Evolutionary conservation across 2,113 vertebrate genomes (phyloP).

Genomic region (Thalassarche chlororhynchos): DNA sequence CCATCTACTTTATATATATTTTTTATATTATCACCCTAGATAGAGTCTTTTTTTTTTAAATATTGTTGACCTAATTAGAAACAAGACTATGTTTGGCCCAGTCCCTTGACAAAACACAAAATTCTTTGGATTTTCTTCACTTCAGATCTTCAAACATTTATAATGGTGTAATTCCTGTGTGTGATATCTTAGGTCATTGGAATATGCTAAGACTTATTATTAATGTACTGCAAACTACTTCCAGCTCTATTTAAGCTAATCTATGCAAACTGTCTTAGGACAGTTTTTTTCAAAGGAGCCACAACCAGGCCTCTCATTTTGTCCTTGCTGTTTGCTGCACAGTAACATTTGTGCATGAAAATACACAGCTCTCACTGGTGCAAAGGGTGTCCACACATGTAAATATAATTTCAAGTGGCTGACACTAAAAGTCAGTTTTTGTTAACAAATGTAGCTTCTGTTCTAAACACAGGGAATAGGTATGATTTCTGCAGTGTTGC

Average conservation of each 20-base stretch:
- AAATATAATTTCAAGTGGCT: background rate
- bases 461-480: background rate
- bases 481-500: background rate
- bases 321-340: background rate
- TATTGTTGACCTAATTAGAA: slow-evolving; percentile 52
- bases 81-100: background rate
- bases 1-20: background rate
- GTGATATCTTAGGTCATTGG: background rate
- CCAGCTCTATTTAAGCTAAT: background rate
- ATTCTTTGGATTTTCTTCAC: background rate
- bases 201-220: background rate
- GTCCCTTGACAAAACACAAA: background rate
- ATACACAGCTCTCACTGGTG: background rate
- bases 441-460: background rate
- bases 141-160: background rate
- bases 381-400: background rate
- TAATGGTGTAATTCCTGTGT: background rate
- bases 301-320: background rate
- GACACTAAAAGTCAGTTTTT: background rate
- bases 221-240: background rate
- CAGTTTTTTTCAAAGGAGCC: background rate
- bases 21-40: background rate
- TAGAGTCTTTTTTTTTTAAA: slow-evolving; percentile 31
- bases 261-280: background rate
- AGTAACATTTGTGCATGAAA: background rate